Evolutionary conservation across 2,797 vertebrate species (phyloP).

Genomic region (Poecilia picta): DNA sequence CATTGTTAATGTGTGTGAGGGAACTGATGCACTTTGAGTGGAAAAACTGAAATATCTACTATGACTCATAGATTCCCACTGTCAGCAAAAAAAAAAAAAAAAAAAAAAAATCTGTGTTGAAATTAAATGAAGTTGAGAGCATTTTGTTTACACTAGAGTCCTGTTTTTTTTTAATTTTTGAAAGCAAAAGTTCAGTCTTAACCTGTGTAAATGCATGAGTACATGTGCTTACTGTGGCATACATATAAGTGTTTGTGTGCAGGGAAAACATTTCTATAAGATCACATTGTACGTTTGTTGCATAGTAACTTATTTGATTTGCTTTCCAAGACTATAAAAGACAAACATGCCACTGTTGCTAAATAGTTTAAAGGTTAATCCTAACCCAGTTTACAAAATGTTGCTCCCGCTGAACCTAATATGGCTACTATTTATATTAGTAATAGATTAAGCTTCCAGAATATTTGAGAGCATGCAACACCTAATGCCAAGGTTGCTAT

Average conservation of each 20-base stretch:
- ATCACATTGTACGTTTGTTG: neutral
- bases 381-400: neutral
- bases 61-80: slow-evolving; percentile 1
- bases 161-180: neutral
- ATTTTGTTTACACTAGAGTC: neutral
- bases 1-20: slow-evolving; percentile 11
- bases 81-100: neutral
- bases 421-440: slow-evolving; percentile 33
- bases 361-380: neutral
- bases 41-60: slow-evolving; percentile 1
- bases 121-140: neutral
- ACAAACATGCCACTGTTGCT: too few relatives aligned
- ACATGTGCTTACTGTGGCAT: neutral
- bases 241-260: too few relatives aligned
- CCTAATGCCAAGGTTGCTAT: slow-evolving; percentile 46
- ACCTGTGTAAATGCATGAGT: neutral
- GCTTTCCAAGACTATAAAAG: neutral
- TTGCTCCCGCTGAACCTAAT: neutral
- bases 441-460: slow-evolving; percentile 50
- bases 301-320: neutral
- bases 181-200: neutral
- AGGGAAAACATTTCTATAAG: neutral
- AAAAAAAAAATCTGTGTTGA: neutral
- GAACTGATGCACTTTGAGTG: neutral
- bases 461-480: slow-evolving; percentile 56